Conservation (phyloP, 2,888 invertebrate genomes). For the Drosophila paranaensis region DNA sequence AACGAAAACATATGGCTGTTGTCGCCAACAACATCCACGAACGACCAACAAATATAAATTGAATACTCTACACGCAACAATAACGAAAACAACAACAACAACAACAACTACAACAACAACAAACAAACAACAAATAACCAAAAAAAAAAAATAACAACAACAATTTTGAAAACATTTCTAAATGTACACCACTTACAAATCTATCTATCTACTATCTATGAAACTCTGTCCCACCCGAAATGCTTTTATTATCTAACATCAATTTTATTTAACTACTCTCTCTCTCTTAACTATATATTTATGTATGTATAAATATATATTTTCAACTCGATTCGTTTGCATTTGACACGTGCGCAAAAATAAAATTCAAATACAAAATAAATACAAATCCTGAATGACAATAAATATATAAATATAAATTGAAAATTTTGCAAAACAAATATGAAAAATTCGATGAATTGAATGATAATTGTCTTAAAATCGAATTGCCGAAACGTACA, state of each 20-base stretch:
- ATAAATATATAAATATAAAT: slow-evolving; percentile 6
- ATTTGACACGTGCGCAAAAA: slow-evolving; percentile 64
- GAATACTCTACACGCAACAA: slow-evolving; percentile 55
- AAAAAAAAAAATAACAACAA: slow-evolving; percentile 45
- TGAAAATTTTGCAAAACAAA: slow-evolving; percentile 28
- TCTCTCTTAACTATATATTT: slow-evolving; percentile 62
- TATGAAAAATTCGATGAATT: slow-evolving; percentile 19
- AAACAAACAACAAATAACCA: slow-evolving; percentile 50
- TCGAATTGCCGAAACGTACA: slow-evolving; percentile 52
- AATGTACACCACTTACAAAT: slow-evolving; percentile 58
- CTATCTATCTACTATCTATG: slow-evolving; percentile 38
- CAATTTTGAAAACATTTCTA: slow-evolving; percentile 48
- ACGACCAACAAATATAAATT: slow-evolving; percentile 39
- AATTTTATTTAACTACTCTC: slow-evolving; percentile 72
- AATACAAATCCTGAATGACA: background rate
- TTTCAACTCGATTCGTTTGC: slow-evolving; percentile 71
- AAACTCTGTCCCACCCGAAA: slow-evolving; percentile 59
- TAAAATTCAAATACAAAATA: background rate
- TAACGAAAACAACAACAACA: slow-evolving; percentile 46
- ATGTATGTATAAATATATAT: slow-evolving; percentile 71
- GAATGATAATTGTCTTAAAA: slow-evolving; percentile 41
- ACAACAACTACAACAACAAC: slow-evolving; percentile 51
- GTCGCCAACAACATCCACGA: slow-evolving; percentile 29
- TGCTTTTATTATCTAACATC: slow-evolving; percentile 74
- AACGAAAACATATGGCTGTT: slow-evolving; percentile 20